Conservation (phyloP, 2,888 invertebrate genomes). For the Liodrosophila aerea region DNA sequence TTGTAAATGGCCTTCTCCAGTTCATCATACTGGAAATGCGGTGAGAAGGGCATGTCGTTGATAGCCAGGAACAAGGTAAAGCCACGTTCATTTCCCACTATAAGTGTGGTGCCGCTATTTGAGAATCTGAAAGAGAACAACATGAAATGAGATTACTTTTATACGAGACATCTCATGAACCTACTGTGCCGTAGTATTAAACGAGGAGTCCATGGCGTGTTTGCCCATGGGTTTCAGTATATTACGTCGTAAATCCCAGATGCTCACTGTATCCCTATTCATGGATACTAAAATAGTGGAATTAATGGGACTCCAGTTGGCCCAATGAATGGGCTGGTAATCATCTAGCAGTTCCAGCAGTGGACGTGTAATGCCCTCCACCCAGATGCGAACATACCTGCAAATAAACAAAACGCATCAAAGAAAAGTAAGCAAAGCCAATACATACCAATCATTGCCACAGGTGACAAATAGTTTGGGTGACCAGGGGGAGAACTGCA, state of each 20-base stretch:
- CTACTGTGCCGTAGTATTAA: conserved; percentile 69
- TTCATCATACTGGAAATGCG: conserved; percentile 86
- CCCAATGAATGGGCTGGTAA: conserved; percentile 84
- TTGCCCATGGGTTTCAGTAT: conserved; percentile 85
- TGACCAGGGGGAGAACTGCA: conserved; percentile 89
- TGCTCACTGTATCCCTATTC: conserved; percentile 86
- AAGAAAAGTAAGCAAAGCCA: background rate
- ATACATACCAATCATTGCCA: conserved; percentile 87
- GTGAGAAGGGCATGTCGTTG: conserved; percentile 89
- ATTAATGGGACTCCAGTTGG: conserved; percentile 89
- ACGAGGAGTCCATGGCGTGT: conserved; percentile 65
- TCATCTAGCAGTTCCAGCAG: conserved; percentile 84
- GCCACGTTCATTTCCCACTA: conserved; percentile 88
- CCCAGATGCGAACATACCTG: conserved; percentile 88
- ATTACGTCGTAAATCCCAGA: conserved; percentile 92
- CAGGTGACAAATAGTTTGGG: conserved; percentile 87
- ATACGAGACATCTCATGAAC: no score
- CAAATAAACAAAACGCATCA: background rate
- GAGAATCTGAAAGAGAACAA: conserved; percentile 83
- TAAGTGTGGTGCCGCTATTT: conserved; percentile 86
- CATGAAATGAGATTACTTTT: background rate
- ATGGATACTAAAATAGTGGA: conserved; percentile 88
- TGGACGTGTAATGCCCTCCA: conserved; percentile 86
- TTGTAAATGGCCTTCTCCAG: conserved; percentile 87
- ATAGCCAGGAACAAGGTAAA: conserved; percentile 87